phyloP scores from a whole-genome alignment of 2,888 invertebrate species.

The Parnassius orleans region DNA sequence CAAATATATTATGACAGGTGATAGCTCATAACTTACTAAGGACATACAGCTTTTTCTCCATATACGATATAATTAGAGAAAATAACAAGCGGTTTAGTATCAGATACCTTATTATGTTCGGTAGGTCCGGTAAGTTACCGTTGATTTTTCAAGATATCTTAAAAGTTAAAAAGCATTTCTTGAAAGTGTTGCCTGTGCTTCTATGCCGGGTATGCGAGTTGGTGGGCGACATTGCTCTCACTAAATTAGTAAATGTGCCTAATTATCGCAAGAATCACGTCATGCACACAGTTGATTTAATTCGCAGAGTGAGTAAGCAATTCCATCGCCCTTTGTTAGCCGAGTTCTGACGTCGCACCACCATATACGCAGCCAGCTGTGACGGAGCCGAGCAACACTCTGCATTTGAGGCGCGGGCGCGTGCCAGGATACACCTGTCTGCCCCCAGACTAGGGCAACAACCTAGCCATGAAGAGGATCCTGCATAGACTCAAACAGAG shows the following conservation, averaged over 20 bases:
- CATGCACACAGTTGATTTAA: slow-evolving; percentile 17
- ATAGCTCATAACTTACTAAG: too few relatives aligned
- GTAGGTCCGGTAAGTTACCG: too few relatives aligned
- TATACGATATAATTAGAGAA: too few relatives aligned
- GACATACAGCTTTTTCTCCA: too few relatives aligned
- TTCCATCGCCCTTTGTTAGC: slow-evolving; percentile 34
- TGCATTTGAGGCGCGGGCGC: slow-evolving; percentile 59
- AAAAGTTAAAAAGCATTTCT: too few relatives aligned
- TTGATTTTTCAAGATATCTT: too few relatives aligned
- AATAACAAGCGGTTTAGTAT: too few relatives aligned
- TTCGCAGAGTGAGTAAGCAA: slow-evolving; percentile 22
- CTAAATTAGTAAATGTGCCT: background rate
- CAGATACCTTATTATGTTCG: too few relatives aligned
- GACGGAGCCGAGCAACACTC: slow-evolving; percentile 41
- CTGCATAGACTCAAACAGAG: slow-evolving; percentile 60
- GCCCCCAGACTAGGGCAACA: slow-evolving; percentile 3
- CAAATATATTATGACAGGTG: too few relatives aligned
- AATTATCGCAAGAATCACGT: slow-evolving; percentile 8
- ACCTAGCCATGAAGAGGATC: slow-evolving; percentile 60
- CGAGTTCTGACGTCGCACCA: slow-evolving; percentile 44
- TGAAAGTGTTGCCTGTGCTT: too few relatives aligned
- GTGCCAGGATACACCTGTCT: slow-evolving; percentile 44
- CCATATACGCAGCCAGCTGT: slow-evolving; percentile 51
- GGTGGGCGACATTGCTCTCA: too few relatives aligned
- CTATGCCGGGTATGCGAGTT: too few relatives aligned